Evolutionary conservation across 2,888 invertebrate genomes (phyloP), one percentile per base, ranked within the genome.

Genomic region (Zaprionus lineosus): DNA sequence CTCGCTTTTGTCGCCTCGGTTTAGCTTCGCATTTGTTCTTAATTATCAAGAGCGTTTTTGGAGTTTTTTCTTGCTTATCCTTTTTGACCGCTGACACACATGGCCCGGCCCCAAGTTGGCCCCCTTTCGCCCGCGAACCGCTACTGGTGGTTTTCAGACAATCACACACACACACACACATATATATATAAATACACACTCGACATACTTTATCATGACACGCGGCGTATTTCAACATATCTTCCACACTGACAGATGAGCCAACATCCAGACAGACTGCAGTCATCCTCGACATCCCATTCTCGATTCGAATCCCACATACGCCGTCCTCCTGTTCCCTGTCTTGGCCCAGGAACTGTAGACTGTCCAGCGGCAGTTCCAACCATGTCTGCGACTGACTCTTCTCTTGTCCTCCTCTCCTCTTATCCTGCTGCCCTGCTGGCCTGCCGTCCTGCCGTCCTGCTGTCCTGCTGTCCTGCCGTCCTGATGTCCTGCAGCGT

Each of bases 201-300:
- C 69, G 67, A 74, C 79, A 69, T 73, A 79, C 69, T 83, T 85
- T 84, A 72, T 83, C 76, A 75, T 83, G 86, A 85, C 74, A 69
- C 81, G 76, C 81, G 76, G 84, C 76, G 81, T 70, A 85, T 83
- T 85, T 81, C 81, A 83, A 83, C 81, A 83, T 81, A 85, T 81
- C 86, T 83, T 83, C 74, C 74, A 70, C 81, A 63, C 84, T 82
- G 86, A 82, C 81, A 82, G 84, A 85, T 81, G 81, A 70, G 84
- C 73, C 84, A 76, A 74, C 86, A 83, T 55, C 55, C 77, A 74
- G 64, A 66, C 83, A 58, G 72, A 65, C 69, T 60, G 72, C 68
- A 62, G 46, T 50, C 52, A 44, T 52, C 46, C 52, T 39, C n/a
- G n/a, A n/a, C n/a, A n/a, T n/a, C n/a, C n/a, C n/a, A n/a, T n/a